A percentile compares a stretch with the other conserved stretches of the same genome.
Conservation (phyloP, 2,888 invertebrate genomes). For the Melolontha melolontha region DNA sequence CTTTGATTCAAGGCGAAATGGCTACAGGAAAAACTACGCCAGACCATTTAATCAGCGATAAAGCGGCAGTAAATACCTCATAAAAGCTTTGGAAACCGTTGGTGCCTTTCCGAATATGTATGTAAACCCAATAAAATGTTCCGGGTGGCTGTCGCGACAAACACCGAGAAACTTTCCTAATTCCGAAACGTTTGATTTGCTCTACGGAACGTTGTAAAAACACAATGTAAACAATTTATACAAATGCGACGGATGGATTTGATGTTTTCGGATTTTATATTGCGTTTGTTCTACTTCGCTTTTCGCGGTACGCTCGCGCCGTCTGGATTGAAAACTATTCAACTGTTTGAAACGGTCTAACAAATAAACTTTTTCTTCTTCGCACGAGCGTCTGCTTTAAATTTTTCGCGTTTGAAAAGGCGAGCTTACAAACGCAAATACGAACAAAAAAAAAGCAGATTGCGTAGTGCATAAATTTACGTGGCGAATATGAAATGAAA, state of each 20-base stretch:
- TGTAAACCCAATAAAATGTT: slow-evolving; percentile 30
- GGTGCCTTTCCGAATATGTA: slow-evolving; percentile 11
- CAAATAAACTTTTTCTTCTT: background rate
- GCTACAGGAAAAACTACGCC: slow-evolving; percentile 21
- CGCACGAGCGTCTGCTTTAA: too few relatives aligned
- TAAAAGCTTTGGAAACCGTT: slow-evolving; percentile 46
- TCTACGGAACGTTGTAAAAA: slow-evolving; percentile 17
- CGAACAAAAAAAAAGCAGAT: too few relatives aligned
- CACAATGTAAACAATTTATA: slow-evolving; percentile 40
- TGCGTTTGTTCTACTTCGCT: background rate
- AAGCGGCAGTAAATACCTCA: slow-evolving; percentile 49
- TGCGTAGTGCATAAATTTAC: too few relatives aligned
- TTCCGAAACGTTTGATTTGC: slow-evolving; percentile 20
- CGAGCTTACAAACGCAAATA: too few relatives aligned
- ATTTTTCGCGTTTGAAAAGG: too few relatives aligned
- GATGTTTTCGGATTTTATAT: slow-evolving; percentile 1
- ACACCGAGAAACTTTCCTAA: slow-evolving; percentile 23
- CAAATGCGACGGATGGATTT: slow-evolving; percentile 33
- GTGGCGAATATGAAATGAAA: too few relatives aligned
- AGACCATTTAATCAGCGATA: slow-evolving; percentile 49
- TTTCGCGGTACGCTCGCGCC: background rate
- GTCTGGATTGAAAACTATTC: slow-evolving; percentile 20
- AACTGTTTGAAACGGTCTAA: background rate
- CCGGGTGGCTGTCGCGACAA: slow-evolving; percentile 4
- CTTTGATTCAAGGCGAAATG: slow-evolving; percentile 9